phyloP scores from a whole-genome alignment of 2,113 vertebrate genomes.

The pig (Sus scrofa) region T2T-Sscrofa CM000817.6:145962501-145963000 shows the following conservation, averaged over 20 bases:
- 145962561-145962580: background rate
- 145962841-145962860: background rate
- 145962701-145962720: background rate
- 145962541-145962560: background rate
- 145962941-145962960: background rate
- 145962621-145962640: background rate
- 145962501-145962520: background rate
- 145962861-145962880: background rate
- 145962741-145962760: slow-evolving; percentile 2
- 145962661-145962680: background rate
- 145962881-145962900: background rate
- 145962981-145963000: background rate
- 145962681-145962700: background rate
- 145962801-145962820: background rate
- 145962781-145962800: background rate
- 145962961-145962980: slow-evolving; percentile 20
- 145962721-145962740: background rate
- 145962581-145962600: slow-evolving; percentile 26
- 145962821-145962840: background rate
- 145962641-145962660: too few relatives aligned
- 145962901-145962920: slow-evolving; percentile 37
- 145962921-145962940: background rate
- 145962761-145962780: slow-evolving; percentile 20
- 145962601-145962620: background rate
- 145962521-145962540: background rate